Percentiles rank a stretch among this genome's conserved stretches.
These are phyloP conservation scores for Enteromius mattozi DNA, from an alignment of 2,797 vertebrate genomes.

Conservation along the genomic window DNA sequence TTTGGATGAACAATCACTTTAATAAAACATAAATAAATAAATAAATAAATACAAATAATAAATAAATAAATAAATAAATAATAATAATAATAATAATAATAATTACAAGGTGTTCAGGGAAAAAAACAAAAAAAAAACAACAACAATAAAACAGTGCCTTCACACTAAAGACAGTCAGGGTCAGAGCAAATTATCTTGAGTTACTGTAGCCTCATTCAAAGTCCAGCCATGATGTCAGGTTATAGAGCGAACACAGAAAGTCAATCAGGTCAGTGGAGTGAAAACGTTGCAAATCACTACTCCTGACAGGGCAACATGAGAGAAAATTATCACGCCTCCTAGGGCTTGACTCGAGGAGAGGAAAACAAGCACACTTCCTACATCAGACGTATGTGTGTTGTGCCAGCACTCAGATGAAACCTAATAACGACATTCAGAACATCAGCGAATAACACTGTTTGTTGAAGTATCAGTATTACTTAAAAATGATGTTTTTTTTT, in stretches of 20 bases:
- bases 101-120: background rate
- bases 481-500: no score
- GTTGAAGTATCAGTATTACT: background rate
- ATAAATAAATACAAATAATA: no score
- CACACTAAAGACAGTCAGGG: background rate
- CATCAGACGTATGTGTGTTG: background rate
- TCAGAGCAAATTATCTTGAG: background rate
- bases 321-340: background rate
- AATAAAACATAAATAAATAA: background rate
- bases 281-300: constrained; percentile 31
- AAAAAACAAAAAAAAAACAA: no score
- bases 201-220: constrained; percentile 28
- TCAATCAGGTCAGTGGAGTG: constrained; percentile 11
- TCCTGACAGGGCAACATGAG: background rate
- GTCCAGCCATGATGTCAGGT: constrained; percentile 16
- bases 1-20: background rate
- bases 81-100: no score
- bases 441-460: background rate
- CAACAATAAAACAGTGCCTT: no score
- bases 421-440: background rate
- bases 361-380: constrained; percentile 13
- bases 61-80: no score
- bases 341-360: background rate
- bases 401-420: background rate
- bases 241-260: background rate